Evolutionary conservation across 2,113 vertebrate genomes (phyloP).

Genomic region (Lanius ludovicianus): DNA sequence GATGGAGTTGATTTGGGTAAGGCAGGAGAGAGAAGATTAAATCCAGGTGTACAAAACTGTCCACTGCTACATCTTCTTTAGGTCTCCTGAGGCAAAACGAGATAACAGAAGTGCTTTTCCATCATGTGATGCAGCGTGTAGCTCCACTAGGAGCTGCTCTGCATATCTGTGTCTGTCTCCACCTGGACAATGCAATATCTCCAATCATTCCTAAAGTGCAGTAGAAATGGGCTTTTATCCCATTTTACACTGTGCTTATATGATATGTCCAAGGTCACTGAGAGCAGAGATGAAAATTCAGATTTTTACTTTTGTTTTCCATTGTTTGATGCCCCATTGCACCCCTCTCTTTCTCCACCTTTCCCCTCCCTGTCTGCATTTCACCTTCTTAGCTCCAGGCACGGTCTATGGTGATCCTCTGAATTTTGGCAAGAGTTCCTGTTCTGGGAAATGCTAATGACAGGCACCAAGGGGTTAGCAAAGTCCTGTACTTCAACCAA

Average conservation of each 20-base stretch:
- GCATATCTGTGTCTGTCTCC: not conserved
- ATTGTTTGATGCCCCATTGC: not conserved
- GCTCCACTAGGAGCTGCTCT: not conserved
- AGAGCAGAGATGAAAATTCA: not conserved
- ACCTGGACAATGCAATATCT: not conserved
- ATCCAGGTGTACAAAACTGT: not conserved
- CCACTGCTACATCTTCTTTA: not conserved
- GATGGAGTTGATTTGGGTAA: not conserved
- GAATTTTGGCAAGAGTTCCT: not conserved
- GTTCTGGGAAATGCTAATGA: not conserved
- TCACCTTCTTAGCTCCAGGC: not conserved
- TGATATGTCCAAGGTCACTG: not conserved
- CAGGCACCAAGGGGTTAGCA: not conserved
- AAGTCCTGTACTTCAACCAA: not conserved
- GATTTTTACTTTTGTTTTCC: not conserved
- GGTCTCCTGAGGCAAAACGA: not conserved
- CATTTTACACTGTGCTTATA: fast-evolving
- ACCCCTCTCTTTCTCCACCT: not conserved
- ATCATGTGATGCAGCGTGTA: fast-evolving
- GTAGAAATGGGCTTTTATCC: not conserved
- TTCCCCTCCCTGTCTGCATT: not conserved
- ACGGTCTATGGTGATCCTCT: not conserved
- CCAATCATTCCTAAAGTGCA: not conserved
- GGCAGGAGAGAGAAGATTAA: not conserved
- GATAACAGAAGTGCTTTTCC: not conserved